Evolutionary conservation across 92 coral and sea anemone species (phyloP).

Genomic region (Zoanthus solanderi): DNA sequence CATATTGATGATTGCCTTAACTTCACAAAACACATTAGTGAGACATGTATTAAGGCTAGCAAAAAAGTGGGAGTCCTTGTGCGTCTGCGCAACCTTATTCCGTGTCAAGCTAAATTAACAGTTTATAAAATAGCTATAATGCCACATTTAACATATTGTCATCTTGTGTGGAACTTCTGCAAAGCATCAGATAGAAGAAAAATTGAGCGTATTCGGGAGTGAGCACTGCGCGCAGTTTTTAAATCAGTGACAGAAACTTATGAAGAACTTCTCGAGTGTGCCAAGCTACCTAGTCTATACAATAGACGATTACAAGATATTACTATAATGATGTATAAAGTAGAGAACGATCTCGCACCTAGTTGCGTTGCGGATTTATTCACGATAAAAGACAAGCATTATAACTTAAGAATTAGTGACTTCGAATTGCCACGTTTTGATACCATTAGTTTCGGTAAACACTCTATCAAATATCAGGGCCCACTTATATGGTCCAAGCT

Average conservation of each 20-base stretch:
- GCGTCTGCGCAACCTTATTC: not conserved
- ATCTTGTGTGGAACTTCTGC: no score
- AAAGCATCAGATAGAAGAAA: no score
- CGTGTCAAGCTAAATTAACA: no score
- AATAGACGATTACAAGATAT: not conserved
- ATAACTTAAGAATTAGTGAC: not conserved
- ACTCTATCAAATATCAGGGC: not conserved
- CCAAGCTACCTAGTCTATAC: not conserved
- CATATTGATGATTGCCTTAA: no score
- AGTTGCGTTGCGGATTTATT: not conserved
- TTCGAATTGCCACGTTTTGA: not conserved
- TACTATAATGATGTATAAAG: not conserved
- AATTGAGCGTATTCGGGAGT: no score
- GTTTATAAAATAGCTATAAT: no score
- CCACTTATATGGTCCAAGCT: not conserved
- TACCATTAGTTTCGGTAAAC: not conserved
- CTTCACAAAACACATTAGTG: no score
- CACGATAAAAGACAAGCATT: not conserved
- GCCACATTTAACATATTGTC: no score
- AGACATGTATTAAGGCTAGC: not conserved
- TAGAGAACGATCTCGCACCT: not conserved
- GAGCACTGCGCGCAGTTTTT: no score
- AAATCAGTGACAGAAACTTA: no score
- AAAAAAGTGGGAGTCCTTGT: slow-evolving; percentile 9
- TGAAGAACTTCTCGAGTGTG: not conserved